Percentiles rank a stretch among this genome's conserved stretches.
Conservation (phyloP, 2,113 vertebrate genomes). For the Piliocolobus tephrosceles region DNA sequence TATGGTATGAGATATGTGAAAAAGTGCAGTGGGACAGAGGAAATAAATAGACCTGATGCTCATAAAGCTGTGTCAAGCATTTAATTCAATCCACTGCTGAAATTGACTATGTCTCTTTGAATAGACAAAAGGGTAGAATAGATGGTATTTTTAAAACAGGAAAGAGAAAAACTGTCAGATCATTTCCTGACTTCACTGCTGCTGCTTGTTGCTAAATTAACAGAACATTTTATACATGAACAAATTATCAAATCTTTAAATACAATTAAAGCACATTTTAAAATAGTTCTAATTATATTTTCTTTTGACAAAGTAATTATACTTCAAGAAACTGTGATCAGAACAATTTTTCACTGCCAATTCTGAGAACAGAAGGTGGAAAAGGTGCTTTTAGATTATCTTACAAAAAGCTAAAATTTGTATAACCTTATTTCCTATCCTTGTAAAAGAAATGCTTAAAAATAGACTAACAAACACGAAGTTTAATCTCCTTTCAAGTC, state of each 20-base stretch:
- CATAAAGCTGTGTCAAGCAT: constrained; percentile 54
- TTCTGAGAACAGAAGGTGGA: constrained; percentile 85
- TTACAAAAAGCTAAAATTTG: constrained; percentile 83
- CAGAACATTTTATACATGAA: constrained; percentile 82
- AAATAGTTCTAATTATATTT: constrained; percentile 88
- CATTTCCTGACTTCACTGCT: constrained; percentile 79
- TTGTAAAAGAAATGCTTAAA: constrained; percentile 80
- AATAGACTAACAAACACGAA: constrained; percentile 80
- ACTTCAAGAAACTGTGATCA: constrained; percentile 83
- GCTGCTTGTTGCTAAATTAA: constrained; percentile 83
- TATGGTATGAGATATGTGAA: not conserved
- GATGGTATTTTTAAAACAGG: constrained; percentile 72
- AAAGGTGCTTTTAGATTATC: constrained; percentile 85
- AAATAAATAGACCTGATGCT: constrained; percentile 24
- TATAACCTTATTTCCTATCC: constrained; percentile 55
- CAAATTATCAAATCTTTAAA: constrained; percentile 83
- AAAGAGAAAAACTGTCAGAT: constrained; percentile 73
- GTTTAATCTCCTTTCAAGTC: constrained; percentile 83
- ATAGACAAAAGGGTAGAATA: constrained; percentile 67
- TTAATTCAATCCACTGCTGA: constrained; percentile 46
- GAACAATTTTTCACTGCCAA: constrained; percentile 84
- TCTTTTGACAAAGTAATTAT: constrained; percentile 87
- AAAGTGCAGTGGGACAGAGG: not conserved
- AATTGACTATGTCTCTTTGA: constrained; percentile 55
- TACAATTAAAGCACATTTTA: constrained; percentile 84